These are phyloP conservation scores for Pimpla rufipes DNA, from an alignment of 2,888 invertebrate genomes.

Conservation along the genomic window DNA sequence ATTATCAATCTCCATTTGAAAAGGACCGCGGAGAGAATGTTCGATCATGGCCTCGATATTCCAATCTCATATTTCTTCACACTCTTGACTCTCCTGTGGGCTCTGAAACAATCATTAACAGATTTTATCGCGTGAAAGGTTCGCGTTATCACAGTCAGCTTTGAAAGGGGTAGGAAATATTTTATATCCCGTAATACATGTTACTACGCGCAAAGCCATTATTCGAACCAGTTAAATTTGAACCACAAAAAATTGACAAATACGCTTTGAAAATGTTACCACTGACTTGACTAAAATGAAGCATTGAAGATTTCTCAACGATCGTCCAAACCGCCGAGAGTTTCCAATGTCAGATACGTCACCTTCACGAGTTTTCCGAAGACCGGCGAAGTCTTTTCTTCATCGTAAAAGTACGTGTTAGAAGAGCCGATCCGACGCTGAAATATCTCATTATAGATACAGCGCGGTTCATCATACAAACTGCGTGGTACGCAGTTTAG, in stretches of 20 bases:
- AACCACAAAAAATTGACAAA: too few species aligned
- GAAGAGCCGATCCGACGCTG: neutral
- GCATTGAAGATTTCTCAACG: too few species aligned
- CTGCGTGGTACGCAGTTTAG: slow-evolving; percentile 25
- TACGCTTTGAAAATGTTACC: too few species aligned
- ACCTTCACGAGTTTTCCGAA: neutral
- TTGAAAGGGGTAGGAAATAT: too few species aligned
- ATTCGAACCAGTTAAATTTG: too few species aligned
- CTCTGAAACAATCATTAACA: slow-evolving; percentile 8
- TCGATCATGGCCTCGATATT: slow-evolving; percentile 17
- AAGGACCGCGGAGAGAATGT: slow-evolving; percentile 32
- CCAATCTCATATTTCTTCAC: slow-evolving; percentile 25
- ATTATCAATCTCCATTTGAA: slow-evolving; percentile 77
- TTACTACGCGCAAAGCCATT: too few species aligned
- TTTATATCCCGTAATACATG: too few species aligned
- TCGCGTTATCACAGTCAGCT: too few species aligned
- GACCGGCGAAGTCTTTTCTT: neutral
- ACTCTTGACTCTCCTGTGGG: neutral
- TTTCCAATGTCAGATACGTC: too few species aligned
- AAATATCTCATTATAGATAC: slow-evolving; percentile 24
- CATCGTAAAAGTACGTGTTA: neutral
- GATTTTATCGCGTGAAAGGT: neutral
- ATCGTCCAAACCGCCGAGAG: too few species aligned
- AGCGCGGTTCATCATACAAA: slow-evolving; percentile 35
- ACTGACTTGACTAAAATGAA: too few species aligned